Evolutionary conservation across 2,113 vertebrate species (phyloP), one percentile per base, ranked within the genome.

Genomic region (Arothron firmamentum): DNA sequence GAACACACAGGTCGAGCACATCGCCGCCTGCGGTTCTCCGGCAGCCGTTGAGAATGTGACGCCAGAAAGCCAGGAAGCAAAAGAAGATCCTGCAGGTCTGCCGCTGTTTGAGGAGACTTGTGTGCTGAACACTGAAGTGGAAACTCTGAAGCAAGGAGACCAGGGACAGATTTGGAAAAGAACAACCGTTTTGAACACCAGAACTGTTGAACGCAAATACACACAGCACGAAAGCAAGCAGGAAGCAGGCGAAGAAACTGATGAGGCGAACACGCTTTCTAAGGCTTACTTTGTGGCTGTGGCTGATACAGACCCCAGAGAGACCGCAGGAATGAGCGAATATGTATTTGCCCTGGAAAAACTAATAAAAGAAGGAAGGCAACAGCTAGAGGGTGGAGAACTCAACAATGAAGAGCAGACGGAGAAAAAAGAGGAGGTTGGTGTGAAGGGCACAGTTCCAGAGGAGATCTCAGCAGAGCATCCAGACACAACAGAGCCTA

Each of bases 41-140:
- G 62, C 74, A 15, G 52, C 63, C 6, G 67, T 70, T 21, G 70
- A 83, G 49, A 82, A 83, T 47, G 68, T 80, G 65, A 63, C 75
- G 11, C 74, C 72, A 56, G 85, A 75, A 65, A 66, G 51, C 3
- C 64, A 81, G 51, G 65, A 63, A 28, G 17, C 25, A 31, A 59
- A 76, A 18, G 52, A 51, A 21, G 62, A 56, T 60, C 38, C 3
- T 18, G 47, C 51, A 25, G 34, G 5, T 49, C 25, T 49, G 41
- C 21, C 12, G 1, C 19, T 42, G 17, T 54, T 34, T 51, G 58
- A 50, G 23, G 62, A 67, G 1, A 14, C 46, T 49, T 16, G 10
- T 51, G 59, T 56, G 46, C 38, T 16, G 19, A 21, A 13, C 16
- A 59, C 49, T 2, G 47, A 45, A 62, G 31, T 6, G 23, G 58